phyloP scores from a whole-genome alignment of 1,140 invertebrate genomes.

The Lepidurus packardi region DNA sequence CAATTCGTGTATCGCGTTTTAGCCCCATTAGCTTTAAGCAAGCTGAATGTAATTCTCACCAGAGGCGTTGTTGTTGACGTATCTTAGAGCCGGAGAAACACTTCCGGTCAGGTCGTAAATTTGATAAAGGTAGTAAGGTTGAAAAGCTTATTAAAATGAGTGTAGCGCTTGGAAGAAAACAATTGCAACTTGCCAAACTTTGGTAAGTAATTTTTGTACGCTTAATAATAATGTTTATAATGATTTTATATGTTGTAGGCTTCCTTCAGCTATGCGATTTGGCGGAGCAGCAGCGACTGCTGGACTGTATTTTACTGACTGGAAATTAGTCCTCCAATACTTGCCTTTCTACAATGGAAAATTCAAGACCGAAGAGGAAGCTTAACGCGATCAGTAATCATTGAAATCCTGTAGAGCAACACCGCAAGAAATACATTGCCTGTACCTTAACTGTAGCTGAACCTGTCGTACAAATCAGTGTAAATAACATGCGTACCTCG shows the following conservation, averaged over 20 bases:
- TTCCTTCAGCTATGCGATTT: constrained; percentile 54
- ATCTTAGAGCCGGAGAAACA: neutral
- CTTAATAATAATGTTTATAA: neutral
- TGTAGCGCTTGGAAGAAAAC: neutral
- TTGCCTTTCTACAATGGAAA: constrained; percentile 68
- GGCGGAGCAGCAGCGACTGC: constrained; percentile 53
- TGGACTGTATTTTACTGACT: constrained; percentile 67
- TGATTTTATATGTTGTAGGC: constrained; percentile 43
- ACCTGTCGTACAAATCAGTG: neutral
- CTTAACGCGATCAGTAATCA: neutral
- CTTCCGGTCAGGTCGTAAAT: neutral
- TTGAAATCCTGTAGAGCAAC: neutral
- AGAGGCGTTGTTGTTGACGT: neutral
- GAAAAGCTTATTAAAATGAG: neutral
- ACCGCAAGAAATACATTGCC: neutral
- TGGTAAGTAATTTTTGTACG: constrained; percentile 25
- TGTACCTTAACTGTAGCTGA: neutral
- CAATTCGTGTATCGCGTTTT: no score
- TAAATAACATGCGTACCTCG: no score
- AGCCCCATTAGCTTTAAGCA: no score
- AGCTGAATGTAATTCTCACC: neutral
- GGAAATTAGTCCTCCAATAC: constrained; percentile 62
- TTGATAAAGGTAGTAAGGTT: neutral
- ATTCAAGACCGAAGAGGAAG: constrained; percentile 45
- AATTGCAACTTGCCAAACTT: constrained; percentile 22